phyloP scores from a whole-genome alignment of 2,888 invertebrate genomes.

The Drosophila yooni region DNA sequence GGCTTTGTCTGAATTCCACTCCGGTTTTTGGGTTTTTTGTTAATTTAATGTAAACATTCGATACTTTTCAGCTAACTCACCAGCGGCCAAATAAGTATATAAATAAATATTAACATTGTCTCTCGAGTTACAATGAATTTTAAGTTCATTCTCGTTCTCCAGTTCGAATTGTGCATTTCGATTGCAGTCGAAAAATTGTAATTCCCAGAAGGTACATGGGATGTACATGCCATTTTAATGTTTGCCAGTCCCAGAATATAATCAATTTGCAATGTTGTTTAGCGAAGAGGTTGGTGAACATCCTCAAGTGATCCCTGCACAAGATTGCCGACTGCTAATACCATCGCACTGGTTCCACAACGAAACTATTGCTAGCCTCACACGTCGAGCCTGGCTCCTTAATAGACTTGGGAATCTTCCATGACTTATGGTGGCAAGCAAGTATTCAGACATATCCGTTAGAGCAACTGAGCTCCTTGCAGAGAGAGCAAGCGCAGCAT shows the following conservation, averaged over 20 bases:
- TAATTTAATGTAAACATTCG: constrained; percentile 73
- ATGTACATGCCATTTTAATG: neutral
- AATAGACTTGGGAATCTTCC: neutral
- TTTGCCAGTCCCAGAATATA: neutral
- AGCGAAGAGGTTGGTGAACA: neutral
- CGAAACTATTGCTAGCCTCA: neutral
- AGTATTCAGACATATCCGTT: neutral
- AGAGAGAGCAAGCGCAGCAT: neutral
- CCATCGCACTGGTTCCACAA: neutral
- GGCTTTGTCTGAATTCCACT: constrained; percentile 16
- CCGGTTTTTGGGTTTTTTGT: constrained; percentile 23
- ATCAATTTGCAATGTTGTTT: neutral
- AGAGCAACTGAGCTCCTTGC: neutral
- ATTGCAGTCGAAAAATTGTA: neutral
- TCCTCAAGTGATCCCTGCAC: neutral
- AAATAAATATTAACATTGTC: constrained; percentile 44
- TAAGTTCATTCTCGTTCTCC: constrained; percentile 5
- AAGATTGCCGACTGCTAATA: too few relatives aligned
- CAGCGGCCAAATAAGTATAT: constrained; percentile 44
- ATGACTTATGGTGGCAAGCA: neutral
- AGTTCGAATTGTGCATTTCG: constrained; percentile 2
- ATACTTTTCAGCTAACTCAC: constrained; percentile 24
- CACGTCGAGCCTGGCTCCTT: neutral
- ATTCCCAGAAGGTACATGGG: neutral
- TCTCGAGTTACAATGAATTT: constrained; percentile 43